Evolutionary conservation across 2,797 vertebrate species (phyloP).

Genomic region (Sebastes taczanowskii): DNA sequence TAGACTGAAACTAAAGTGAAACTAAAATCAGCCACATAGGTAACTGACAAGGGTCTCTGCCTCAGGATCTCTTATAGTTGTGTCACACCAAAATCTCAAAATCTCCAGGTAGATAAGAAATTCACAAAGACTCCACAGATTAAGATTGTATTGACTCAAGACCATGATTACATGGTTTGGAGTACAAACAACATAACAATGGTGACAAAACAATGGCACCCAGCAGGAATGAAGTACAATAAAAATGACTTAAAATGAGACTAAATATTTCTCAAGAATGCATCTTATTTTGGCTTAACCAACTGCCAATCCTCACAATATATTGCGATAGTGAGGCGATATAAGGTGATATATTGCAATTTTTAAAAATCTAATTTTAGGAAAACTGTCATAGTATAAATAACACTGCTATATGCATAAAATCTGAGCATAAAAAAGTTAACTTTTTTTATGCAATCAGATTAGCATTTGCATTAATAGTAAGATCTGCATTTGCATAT

Average conservation of each 20-base stretch:
- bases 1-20: neutral
- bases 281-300: neutral
- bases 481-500: too few relatives aligned
- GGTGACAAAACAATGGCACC: neutral
- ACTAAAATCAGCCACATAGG: neutral
- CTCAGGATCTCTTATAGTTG: neutral
- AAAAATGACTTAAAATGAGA: neutral
- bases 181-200: neutral
- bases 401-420: too few relatives aligned
- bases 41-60: neutral
- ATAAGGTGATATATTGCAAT: too few relatives aligned
- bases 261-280: neutral
- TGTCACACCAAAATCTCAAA: neutral
- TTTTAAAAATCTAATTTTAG: too few relatives aligned
- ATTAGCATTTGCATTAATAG: too few relatives aligned
- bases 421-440: too few relatives aligned
- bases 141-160: neutral
- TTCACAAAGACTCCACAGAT: neutral
- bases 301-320: too few relatives aligned
- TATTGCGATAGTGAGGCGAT: too few relatives aligned
- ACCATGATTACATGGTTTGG: neutral
- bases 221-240: accelerated
- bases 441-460: too few relatives aligned
- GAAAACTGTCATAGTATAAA: too few relatives aligned
- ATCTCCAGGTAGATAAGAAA: neutral